A percentile compares a stretch with the other conserved stretches of the same genome.
phyloP scores from a whole-genome alignment of 2,888 invertebrate genomes.

The Drosophila mettleri region DNA sequence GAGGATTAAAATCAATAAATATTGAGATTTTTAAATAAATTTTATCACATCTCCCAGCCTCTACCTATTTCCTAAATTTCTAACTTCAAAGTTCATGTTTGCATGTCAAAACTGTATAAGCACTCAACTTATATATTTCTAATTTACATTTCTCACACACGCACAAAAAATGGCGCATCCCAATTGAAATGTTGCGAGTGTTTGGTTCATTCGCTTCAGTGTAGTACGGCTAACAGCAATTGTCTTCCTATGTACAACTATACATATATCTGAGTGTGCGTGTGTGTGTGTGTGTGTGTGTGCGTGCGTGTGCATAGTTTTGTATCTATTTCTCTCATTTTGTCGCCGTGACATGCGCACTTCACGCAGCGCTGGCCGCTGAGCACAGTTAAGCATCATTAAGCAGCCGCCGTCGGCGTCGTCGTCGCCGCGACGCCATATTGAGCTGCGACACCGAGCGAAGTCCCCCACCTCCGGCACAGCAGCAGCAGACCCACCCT shows the following conservation, averaged over 20 bases:
- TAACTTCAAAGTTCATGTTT: background rate
- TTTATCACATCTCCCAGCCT: too few relatives aligned
- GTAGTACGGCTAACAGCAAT: constrained; percentile 50
- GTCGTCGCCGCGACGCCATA: constrained; percentile 66
- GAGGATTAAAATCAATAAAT: too few relatives aligned
- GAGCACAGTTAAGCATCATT: constrained; percentile 72
- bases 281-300: background rate
- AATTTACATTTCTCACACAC: constrained; percentile 8
- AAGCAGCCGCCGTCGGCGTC: constrained; percentile 52
- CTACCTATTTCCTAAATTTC: too few relatives aligned
- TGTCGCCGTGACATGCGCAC: constrained; percentile 68
- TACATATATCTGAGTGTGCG: constrained; percentile 2
- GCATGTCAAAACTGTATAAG: constrained; percentile 4
- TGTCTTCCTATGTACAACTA: constrained; percentile 71
- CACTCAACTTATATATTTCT: constrained; percentile 11
- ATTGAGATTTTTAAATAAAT: too few relatives aligned
- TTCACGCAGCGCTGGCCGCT: constrained; percentile 67
- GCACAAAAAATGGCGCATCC: constrained; percentile 54
- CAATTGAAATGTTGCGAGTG: constrained; percentile 36
- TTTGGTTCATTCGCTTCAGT: constrained; percentile 40
- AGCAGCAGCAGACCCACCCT: background rate
- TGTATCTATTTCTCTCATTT: constrained; percentile 33
- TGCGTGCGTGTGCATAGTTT: constrained; percentile 1
- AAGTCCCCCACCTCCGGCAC: background rate
- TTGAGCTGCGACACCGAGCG: constrained; percentile 45